Conservation (phyloP, 2,113 vertebrate species). For the Aramus guarauna region DNA sequence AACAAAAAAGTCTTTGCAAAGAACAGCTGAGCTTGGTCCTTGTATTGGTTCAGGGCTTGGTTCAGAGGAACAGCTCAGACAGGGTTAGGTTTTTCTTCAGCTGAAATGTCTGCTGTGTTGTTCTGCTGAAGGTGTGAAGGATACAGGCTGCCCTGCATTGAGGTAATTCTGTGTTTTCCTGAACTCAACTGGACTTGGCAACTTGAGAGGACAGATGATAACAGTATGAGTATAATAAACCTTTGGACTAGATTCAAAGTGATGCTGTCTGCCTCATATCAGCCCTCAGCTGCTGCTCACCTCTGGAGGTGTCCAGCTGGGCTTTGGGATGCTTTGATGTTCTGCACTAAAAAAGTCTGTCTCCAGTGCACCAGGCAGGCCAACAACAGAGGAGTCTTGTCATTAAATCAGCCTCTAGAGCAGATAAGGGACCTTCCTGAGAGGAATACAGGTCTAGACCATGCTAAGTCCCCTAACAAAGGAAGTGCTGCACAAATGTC, state of each 20-base stretch:
- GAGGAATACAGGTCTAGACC: background rate
- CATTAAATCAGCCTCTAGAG: background rate
- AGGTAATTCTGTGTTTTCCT: background rate
- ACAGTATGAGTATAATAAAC: background rate
- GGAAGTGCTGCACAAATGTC: background rate
- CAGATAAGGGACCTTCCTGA: background rate
- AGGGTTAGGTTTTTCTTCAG: background rate
- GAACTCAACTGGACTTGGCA: background rate
- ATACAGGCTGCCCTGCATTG: background rate
- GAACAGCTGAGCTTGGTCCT: background rate
- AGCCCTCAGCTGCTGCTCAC: background rate
- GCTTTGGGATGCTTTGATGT: background rate
- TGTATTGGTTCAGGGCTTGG: background rate
- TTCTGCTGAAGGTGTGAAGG: background rate
- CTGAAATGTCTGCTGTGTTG: background rate
- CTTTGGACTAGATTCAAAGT: background rate
- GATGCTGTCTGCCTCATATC: background rate
- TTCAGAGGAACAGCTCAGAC: background rate
- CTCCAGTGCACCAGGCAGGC: background rate
- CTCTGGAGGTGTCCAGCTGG: background rate
- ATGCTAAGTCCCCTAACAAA: background rate
- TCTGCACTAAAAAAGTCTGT: background rate
- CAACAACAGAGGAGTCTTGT: background rate
- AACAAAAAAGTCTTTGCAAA: background rate
- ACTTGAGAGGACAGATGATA: background rate